Evolutionary conservation across 2,797 vertebrate genomes (phyloP).

Genomic region (Triplophysa yarkandensis): DNA sequence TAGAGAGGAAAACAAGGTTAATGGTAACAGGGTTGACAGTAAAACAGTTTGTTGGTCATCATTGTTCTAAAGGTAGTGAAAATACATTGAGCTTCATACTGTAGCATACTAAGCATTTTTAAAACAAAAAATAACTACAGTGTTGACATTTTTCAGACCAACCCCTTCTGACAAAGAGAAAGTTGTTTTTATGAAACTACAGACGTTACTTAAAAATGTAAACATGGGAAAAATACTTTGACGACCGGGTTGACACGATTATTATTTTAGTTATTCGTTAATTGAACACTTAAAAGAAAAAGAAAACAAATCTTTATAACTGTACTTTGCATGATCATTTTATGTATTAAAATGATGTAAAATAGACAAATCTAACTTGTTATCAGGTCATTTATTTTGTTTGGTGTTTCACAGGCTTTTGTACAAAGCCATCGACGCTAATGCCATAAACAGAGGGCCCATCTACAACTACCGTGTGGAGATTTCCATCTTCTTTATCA

Average conservation of each 20-base stretch:
- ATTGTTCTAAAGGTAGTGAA: not conserved
- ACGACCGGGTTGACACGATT: not conserved
- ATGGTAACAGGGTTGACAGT: not conserved
- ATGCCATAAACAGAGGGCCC: conserved; percentile 88
- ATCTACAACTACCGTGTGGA: conserved; percentile 98
- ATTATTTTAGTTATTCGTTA: too few relatives aligned
- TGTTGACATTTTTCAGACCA: not conserved
- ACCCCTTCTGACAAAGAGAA: not conserved
- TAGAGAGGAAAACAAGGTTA: not conserved
- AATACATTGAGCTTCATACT: not conserved
- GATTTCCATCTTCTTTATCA: conserved; percentile 98
- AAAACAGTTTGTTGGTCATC: not conserved
- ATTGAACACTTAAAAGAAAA: too few relatives aligned
- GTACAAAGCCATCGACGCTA: conserved; percentile 91
- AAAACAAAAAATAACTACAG: too few relatives aligned
- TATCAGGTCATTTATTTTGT: not conserved
- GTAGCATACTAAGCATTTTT: not conserved
- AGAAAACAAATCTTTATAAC: too few relatives aligned
- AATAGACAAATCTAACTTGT: too few relatives aligned
- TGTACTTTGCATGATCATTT: too few relatives aligned
- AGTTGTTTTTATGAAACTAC: not conserved
- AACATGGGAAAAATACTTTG: not conserved
- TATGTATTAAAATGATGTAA: too few relatives aligned
- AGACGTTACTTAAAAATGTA: too few relatives aligned
- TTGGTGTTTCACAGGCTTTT: conserved; percentile 67